Conservation (phyloP, 2,888 invertebrate genomes). For the Osedax fenrisi region DNA sequence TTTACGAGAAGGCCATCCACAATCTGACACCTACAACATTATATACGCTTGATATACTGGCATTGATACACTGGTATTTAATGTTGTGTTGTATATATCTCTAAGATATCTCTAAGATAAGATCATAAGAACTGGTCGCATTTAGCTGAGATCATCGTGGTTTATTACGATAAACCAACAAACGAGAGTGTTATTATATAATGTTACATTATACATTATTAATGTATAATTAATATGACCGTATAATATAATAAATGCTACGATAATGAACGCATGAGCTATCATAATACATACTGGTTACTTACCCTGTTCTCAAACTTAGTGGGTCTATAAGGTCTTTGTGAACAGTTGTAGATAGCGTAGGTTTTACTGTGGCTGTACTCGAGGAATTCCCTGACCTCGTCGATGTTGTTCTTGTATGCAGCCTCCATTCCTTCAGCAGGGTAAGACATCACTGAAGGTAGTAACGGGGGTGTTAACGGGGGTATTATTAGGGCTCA, state of each 20-base stretch:
- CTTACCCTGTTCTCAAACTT: conserved; percentile 53
- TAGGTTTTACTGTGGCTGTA: conserved; percentile 62
- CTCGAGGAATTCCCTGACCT: conserved; percentile 67
- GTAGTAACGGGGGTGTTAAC: not conserved
- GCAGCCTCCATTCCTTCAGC: conserved; percentile 81
- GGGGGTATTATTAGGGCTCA: not conserved
- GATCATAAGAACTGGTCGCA: not conserved
- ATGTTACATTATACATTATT: no score
- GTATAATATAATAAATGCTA: no score
- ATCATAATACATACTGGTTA: no score
- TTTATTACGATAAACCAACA: no score
- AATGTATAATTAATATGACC: no score
- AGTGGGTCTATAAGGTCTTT: conserved; percentile 53
- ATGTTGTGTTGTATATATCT: no score
- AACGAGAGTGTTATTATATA: no score
- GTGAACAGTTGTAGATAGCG: conserved; percentile 72
- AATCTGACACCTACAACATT: conserved; percentile 52
- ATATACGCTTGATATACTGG: no score
- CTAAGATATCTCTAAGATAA: not conserved
- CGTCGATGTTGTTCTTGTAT: conserved; percentile 81
- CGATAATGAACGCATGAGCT: no score
- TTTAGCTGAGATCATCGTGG: no score
- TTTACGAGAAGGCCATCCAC: conserved; percentile 52
- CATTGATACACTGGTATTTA: no score
- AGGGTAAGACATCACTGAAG: conserved; percentile 76